Evolutionary conservation across 2,888 invertebrate species (phyloP).

Genomic region (Tanytarsus gracilentus): DNA sequence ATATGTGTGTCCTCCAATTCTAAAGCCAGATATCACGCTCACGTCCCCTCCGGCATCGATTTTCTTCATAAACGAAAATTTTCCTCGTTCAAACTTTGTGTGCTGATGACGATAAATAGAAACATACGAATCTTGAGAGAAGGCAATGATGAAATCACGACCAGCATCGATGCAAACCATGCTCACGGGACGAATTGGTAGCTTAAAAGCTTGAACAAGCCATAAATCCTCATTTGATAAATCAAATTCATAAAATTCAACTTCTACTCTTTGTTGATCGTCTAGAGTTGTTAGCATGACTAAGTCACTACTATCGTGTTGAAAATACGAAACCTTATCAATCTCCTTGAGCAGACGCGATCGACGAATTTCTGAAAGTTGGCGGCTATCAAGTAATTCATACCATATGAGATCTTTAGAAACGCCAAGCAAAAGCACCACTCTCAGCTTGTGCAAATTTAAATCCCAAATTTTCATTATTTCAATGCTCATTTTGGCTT

Average conservation of each 20-base stretch:
- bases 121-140: constrained; percentile 36
- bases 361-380: constrained; percentile 34
- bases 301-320: constrained; percentile 34
- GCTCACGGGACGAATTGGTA: constrained; percentile 34
- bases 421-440: constrained; percentile 32
- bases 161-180: constrained; percentile 38
- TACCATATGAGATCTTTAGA: constrained; percentile 37
- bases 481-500: constrained; percentile 31
- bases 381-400: constrained; percentile 31
- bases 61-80: neutral
- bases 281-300: constrained; percentile 33
- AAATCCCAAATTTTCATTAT: constrained; percentile 37
- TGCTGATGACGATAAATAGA: constrained; percentile 37
- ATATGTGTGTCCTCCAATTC: constrained; percentile 42
- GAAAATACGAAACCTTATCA: constrained; percentile 34
- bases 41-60: constrained; percentile 37
- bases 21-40: constrained; percentile 36
- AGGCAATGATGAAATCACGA: constrained; percentile 37
- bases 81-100: constrained; percentile 30
- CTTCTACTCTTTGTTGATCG: constrained; percentile 30
- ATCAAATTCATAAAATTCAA: constrained; percentile 38
- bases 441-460: constrained; percentile 33
- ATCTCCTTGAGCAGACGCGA: constrained; percentile 36
- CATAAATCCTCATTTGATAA: constrained; percentile 36
- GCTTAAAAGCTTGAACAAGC: constrained; percentile 38